phyloP scores from a whole-genome alignment of 2,888 invertebrate species.

The Gasteruption jaculator region DNA sequence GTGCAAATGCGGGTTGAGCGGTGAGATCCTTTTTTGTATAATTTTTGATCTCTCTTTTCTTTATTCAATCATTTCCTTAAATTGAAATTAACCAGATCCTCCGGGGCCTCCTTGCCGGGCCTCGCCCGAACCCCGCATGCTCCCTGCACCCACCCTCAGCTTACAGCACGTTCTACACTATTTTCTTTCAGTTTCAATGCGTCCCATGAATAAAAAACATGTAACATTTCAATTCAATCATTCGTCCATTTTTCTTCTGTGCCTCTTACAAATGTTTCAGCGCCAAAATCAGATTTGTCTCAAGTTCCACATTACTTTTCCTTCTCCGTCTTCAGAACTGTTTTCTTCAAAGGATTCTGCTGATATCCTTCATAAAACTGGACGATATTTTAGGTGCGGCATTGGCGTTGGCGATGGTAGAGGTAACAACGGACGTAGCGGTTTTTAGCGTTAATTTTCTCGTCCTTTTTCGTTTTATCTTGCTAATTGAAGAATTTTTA shows the following conservation, averaged over 20 bases:
- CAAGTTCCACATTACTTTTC: too few species aligned
- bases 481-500: too few species aligned
- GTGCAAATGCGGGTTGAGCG: slow-evolving; percentile 31
- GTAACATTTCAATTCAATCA: neutral
- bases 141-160: slow-evolving; percentile 30
- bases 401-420: too few species aligned
- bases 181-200: neutral
- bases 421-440: too few species aligned
- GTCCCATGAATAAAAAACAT: neutral
- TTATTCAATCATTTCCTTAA: too few species aligned
- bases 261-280: slow-evolving; percentile 15
- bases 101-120: slow-evolving; percentile 45
- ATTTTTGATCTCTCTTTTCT: neutral
- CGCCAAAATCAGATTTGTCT: too few species aligned
- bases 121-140: slow-evolving; percentile 45
- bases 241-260: slow-evolving; percentile 9
- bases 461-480: too few species aligned
- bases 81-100: slow-evolving; percentile 27
- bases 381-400: too few species aligned
- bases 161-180: slow-evolving; percentile 1
- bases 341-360: too few species aligned
- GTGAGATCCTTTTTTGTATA: slow-evolving; percentile 19
- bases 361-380: too few species aligned
- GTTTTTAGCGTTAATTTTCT: too few species aligned
- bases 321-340: too few species aligned